These are phyloP conservation scores for Andrena bicolor DNA, from an alignment of 2,888 invertebrate genomes.

Conservation along the genomic window DNA sequence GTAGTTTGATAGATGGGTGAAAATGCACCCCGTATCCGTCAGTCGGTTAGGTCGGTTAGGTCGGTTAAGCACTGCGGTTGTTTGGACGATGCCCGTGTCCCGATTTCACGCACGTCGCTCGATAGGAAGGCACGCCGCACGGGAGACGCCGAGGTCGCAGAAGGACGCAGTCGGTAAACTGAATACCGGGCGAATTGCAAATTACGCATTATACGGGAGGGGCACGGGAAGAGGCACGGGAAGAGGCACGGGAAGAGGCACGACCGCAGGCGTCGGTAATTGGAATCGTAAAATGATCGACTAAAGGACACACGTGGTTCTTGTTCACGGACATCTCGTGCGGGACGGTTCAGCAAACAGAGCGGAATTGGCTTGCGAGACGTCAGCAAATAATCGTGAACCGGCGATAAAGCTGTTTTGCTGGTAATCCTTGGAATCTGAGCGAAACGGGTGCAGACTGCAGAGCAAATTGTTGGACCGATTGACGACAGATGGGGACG, in stretches of 20 bases:
- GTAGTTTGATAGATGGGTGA: too few relatives aligned
- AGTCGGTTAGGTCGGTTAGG: neutral
- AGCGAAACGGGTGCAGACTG: neutral
- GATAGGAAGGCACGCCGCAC: neutral
- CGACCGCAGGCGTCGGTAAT: neutral
- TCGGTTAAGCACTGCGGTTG: neutral
- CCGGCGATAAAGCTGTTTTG: conserved; percentile 10
- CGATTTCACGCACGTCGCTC: neutral
- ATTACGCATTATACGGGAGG: neutral
- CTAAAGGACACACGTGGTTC: conserved; percentile 19
- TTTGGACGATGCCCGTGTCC: neutral
- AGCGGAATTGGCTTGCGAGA: conserved; percentile 7
- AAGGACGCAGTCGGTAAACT: neutral
- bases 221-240: neutral
- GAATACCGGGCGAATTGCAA: neutral
- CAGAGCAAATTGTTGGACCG: neutral
- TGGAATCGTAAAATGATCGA: conserved; percentile 16
- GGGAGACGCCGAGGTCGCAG: neutral
- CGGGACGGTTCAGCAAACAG: conserved; percentile 4
- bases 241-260: neutral
- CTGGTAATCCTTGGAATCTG: neutral
- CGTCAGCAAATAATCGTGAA: neutral
- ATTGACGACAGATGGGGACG: neutral
- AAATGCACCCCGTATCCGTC: neutral
- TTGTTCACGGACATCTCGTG: conserved; percentile 3